Base-by-base conservation (phyloP, 2,113 vertebrate genomes). In the Pelusios castaneus region DNA sequence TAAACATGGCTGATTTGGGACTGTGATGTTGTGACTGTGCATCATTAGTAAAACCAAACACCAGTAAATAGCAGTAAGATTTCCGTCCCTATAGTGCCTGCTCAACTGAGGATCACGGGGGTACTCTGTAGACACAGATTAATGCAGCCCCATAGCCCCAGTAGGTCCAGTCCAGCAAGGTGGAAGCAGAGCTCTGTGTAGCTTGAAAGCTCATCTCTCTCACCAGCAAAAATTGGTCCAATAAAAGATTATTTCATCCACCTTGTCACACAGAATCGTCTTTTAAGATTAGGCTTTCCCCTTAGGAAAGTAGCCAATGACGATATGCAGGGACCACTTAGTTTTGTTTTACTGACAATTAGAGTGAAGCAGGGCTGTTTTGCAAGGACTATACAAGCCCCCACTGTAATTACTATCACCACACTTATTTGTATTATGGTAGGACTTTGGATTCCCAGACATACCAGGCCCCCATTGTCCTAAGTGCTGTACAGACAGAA, bases 11-110 rank as follows among this genome's bases (percentile, higher is more conserved):
- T 87, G 79, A 38, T 89, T 19, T 80, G 80, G 43, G 34, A 14
- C n/a, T 94, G 84, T 67, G 82, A 91, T 89, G 51, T 51, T 88
- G 83, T 75, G 84, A 89, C 78, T 92, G 58, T 90, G 55, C 54
- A 82, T 85, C 76, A 85, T 73, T 67, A 82, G 82, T 43, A 58
- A 94, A 95, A 55, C 16, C 86, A 93, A 90, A 79, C 1, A 87
- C 19, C 21, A 89, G 51, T 82, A 93, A 96, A 84, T 49, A 80
- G 43, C 29, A 1, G 9, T 16, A 31, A 41, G 56, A 19, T 84
- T 86, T 25, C 88, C 47, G 19, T 86, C 9, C 22, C 73, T 47
- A 10, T 47, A 27, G 22, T 55, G 55, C 22, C 54, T 52, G 41
- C 9, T 52, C 60, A 58, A 10, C 10, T 82, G 41, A 45, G 4